Base-by-base conservation (phyloP, 2,113 vertebrate genomes). In the Sisor rabdophorus region DNA sequence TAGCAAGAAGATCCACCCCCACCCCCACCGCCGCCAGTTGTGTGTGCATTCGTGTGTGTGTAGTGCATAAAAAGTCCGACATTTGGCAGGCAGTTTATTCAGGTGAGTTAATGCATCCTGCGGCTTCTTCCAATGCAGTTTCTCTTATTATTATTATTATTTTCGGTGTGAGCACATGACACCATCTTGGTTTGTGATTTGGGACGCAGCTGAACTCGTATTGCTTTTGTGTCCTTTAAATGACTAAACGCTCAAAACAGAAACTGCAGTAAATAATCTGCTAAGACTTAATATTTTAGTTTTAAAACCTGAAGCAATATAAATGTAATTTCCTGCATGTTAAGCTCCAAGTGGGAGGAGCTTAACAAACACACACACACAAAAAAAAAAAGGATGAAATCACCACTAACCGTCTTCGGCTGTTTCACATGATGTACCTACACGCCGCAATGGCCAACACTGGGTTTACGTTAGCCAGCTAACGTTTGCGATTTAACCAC, bases 391-490 rank as follows among this genome's bases (percentile, higher is more conserved):
- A 65, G 40, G 10, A 17, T 48, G 44, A 67, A 13, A 47, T 48
- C 40, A 24, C 44, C 4, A 17, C 40, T 11, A 48, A 8, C 40
- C 12, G 10, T 50, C 8, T 68, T 44, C 7, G 20, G 12, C 36
- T 44, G 61, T 44, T 22, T 2, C 8, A 44, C 20, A 64, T 20
- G 40, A 40, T 40, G 19, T 63, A 63, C 20, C n/a, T 64, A 64
- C 20, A n/a, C 60, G 20, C 0, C 10, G 4, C 20, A 64, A 64
- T n/a, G 19, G 32, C 60, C 13, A 64, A 22, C 22, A 50, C 15
- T 11, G 22, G 22, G 64, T 22, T 68, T 48, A 19, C 13, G 47
- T 68, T 68, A 68, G 65, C 44, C 47, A 28, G 65, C 65, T 68
- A 68, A 68, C 47, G 22, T 11, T 48, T 68, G 28, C 19, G 6